These are phyloP conservation scores for Lethrus apterus DNA, from an alignment of 1,140 invertebrate species.

Conservation along the genomic window DNA sequence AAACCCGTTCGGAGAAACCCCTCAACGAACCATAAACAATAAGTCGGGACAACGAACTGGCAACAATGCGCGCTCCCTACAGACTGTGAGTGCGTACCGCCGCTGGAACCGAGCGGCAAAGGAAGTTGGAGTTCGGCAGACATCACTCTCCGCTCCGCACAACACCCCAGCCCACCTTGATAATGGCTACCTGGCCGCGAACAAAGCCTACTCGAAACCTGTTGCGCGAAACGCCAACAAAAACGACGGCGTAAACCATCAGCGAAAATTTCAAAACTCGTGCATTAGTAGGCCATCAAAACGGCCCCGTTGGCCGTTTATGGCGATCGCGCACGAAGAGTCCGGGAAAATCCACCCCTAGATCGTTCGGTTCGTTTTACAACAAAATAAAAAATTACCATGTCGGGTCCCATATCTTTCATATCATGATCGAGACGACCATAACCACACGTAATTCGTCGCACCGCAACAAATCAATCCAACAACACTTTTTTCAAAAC, in stretches of 20 bases:
- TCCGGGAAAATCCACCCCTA: not conserved
- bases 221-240: conserved; percentile 22
- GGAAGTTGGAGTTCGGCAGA: conserved; percentile 4
- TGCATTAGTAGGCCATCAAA: not conserved
- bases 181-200: conserved; percentile 34
- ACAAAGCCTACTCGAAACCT: conserved; percentile 29
- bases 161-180: conserved; percentile 25
- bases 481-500: not conserved
- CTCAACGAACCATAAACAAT: conserved; percentile 16
- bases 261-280: too few relatives aligned
- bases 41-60: conserved; percentile 23
- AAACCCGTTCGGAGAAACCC: too few relatives aligned
- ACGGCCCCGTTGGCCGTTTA: too few relatives aligned
- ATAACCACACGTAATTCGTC: conserved; percentile 15
- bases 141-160: not conserved
- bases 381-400: conserved; percentile 48
- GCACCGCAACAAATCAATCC: not conserved
- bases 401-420: conserved; percentile 68
- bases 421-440: conserved; percentile 46
- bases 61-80: conserved; percentile 21
- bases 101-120: conserved; percentile 15
- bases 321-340: not conserved
- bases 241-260: conserved; percentile 4
- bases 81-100: conserved; percentile 11
- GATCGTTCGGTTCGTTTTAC: not conserved